phyloP scores from a whole-genome alignment of 2,888 invertebrate genomes.

The Pomacea canaliculata region DNA sequence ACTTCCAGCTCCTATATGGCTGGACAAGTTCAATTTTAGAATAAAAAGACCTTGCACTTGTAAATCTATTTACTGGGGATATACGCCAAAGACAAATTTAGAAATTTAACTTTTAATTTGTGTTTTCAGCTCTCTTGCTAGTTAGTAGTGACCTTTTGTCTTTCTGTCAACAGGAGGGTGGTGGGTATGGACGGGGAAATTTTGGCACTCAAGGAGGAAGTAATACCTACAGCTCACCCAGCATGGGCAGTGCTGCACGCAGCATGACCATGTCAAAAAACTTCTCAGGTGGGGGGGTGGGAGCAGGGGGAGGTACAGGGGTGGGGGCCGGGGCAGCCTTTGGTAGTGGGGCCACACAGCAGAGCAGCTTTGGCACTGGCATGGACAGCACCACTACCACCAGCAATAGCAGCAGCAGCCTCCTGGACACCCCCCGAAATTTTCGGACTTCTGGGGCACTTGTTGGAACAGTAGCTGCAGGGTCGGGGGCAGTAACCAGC shows the following conservation, averaged over 20 bases:
- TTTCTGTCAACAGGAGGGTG: too few relatives aligned
- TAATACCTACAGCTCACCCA: neutral
- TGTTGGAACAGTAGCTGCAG: neutral
- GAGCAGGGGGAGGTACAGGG: slow-evolving; percentile 18
- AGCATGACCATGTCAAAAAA: slow-evolving; percentile 24
- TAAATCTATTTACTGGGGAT: too few relatives aligned
- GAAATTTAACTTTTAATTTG: too few relatives aligned
- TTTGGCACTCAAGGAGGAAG: slow-evolving; percentile 15
- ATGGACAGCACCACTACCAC: too few relatives aligned
- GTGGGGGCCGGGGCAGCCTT: slow-evolving; percentile 19
- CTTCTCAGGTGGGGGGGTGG: slow-evolving; percentile 26
- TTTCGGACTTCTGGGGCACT: neutral
- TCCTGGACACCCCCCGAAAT: neutral
- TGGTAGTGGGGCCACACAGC: neutral
- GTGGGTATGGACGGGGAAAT: slow-evolving; percentile 12
- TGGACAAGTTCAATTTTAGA: too few relatives aligned
- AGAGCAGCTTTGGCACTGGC: neutral
- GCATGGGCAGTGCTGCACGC: slow-evolving; percentile 14
- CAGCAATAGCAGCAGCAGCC: neutral
- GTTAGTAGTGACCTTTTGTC: too few relatives aligned
- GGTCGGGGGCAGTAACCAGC: neutral
- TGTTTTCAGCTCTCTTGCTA: too few relatives aligned
- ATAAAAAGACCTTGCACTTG: too few relatives aligned
- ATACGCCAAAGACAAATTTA: too few relatives aligned
- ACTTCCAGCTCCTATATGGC: too few relatives aligned